These are phyloP conservation scores for Ephydatia muelleri DNA, from an alignment of 37 sponge, comb jelly and placozoan species.

Conservation along the genomic window DNA sequence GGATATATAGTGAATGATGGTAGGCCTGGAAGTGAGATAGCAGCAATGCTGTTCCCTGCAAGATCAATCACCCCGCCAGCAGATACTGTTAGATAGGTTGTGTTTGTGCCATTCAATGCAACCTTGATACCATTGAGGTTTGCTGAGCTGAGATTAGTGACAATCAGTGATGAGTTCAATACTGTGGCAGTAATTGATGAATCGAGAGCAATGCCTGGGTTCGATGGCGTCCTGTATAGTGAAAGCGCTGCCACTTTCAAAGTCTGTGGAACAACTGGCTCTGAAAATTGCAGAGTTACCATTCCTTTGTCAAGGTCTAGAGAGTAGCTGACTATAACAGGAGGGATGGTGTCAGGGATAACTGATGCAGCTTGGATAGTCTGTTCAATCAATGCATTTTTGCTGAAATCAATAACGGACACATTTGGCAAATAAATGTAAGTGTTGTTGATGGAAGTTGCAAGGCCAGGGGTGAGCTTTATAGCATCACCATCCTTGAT, in stretches of 20 bases:
- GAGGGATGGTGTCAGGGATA: constrained; percentile 57
- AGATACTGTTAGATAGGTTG: constrained; percentile 52
- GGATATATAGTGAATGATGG: constrained; percentile 7
- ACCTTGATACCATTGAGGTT: constrained; percentile 66
- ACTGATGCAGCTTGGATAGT: constrained; percentile 51
- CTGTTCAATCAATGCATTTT: constrained; percentile 21
- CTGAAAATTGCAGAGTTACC: constrained; percentile 74
- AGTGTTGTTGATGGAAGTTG: constrained; percentile 54
- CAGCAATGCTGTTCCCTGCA: constrained; percentile 36
- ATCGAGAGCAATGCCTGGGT: constrained; percentile 22
- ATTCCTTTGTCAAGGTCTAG: constrained; percentile 68
- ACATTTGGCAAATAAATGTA: constrained; percentile 45
- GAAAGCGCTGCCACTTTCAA: constrained; percentile 42
- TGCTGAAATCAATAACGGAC: constrained; percentile 62
- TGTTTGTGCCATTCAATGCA: background rate
- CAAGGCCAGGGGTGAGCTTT: constrained; percentile 58
- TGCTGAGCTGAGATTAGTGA: constrained; percentile 44
- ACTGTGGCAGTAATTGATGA: constrained; percentile 34
- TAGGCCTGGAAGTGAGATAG: constrained; percentile 43
- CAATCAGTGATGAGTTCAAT: constrained; percentile 32
- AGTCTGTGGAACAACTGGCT: constrained; percentile 44
- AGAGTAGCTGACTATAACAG: constrained; percentile 41
- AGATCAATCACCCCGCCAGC: constrained; percentile 52
- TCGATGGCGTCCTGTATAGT: constrained; percentile 10
- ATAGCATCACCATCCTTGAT: constrained; percentile 72